phyloP scores from a whole-genome alignment of 2,888 invertebrate species.

The Pristionchus entomophagus region DNA sequence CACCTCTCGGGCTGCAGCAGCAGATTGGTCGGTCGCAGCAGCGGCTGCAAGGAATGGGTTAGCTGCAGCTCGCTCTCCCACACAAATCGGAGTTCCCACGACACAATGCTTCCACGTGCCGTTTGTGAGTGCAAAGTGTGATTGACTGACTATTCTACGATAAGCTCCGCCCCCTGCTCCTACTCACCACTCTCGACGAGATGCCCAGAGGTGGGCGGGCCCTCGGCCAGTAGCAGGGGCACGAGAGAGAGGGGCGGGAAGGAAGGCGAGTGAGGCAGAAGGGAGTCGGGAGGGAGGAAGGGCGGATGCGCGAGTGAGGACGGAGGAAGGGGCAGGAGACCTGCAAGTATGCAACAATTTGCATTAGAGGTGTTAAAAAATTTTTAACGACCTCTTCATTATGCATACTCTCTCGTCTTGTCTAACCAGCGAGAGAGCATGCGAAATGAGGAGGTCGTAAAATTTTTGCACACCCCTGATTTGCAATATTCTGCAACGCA shows the following conservation, averaged over 20 bases:
- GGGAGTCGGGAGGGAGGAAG: background rate
- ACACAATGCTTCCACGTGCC: too few species aligned
- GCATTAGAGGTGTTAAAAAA: too few species aligned
- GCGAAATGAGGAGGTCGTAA: too few species aligned
- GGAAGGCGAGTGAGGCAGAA: background rate
- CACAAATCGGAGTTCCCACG: too few species aligned
- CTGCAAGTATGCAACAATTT: background rate
- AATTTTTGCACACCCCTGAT: too few species aligned
- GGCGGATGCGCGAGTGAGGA: background rate
- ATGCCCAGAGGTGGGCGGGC: slow-evolving; percentile 28
- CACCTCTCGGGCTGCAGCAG: background rate
- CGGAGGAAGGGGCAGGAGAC: background rate
- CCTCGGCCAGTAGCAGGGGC: slow-evolving; percentile 6
- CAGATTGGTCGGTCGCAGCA: background rate
- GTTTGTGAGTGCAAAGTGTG: too few species aligned
- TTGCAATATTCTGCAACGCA: too few species aligned
- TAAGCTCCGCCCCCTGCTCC: background rate
- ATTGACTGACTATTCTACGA: background rate
- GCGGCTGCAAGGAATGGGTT: too few species aligned
- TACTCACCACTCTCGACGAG: slow-evolving; percentile 1
- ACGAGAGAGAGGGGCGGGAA: slow-evolving; percentile 13
- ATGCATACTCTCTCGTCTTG: too few species aligned
- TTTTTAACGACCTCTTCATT: too few species aligned
- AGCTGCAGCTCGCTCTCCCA: too few species aligned
- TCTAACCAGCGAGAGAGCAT: too few species aligned